A percentile compares a stretch with the other conserved stretches of the same genome.
These are phyloP conservation scores for Drosophila lowei DNA, from an alignment of 1,140 invertebrate species.

Conservation along the genomic window DNA sequence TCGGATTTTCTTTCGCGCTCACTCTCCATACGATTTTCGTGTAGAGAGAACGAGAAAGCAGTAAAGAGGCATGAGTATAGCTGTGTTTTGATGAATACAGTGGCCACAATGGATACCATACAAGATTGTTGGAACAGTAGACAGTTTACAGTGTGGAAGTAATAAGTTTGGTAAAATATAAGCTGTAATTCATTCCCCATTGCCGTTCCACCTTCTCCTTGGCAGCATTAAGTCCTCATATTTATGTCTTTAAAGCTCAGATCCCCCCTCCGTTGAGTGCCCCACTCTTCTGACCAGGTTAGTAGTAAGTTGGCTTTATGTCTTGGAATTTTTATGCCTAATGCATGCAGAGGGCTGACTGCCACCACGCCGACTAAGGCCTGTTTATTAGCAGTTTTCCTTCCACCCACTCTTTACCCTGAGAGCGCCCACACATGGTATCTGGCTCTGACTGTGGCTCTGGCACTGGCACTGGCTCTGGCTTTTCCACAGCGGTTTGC, in stretches of 20 bases:
- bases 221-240: constrained; percentile 50
- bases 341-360: constrained; percentile 43
- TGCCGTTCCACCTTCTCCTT: neutral
- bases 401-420: constrained; percentile 33
- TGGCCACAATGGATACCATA: too few species aligned
- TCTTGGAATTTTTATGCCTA: constrained; percentile 68
- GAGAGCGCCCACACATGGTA: constrained; percentile 24
- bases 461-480: neutral
- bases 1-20: too few species aligned
- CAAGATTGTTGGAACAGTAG: too few species aligned
- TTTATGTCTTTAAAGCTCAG: constrained; percentile 56
- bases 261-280: constrained; percentile 28
- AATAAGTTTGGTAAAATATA: too few species aligned
- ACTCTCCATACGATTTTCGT: too few species aligned
- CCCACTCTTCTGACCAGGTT: constrained; percentile 32
- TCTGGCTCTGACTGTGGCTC: too few species aligned
- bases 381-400: constrained; percentile 69
- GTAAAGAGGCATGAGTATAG: too few species aligned
- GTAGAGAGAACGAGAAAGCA: too few species aligned
- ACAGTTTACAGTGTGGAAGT: too few species aligned
- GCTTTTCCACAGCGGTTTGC: constrained; percentile 47
- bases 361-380: constrained; percentile 6
- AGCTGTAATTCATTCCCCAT: neutral
- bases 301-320: constrained; percentile 67
- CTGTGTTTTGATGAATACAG: too few species aligned